Conservation (phyloP, 2,797 vertebrate genomes). For the Pantherophis alleghaniensis region DNA sequence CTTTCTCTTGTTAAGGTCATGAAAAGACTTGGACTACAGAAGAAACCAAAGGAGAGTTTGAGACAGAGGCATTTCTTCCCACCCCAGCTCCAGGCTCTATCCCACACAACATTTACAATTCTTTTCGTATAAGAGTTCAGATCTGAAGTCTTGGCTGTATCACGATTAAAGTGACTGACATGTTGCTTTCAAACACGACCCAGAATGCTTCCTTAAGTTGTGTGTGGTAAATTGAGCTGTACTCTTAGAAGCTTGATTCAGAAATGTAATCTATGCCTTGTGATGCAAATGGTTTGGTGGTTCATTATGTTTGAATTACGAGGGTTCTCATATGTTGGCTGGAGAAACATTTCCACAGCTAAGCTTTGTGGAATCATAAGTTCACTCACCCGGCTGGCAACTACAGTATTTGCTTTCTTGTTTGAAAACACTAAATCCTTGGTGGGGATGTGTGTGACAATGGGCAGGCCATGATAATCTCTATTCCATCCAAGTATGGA, state of each 20-base stretch:
- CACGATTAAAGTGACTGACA: neutral
- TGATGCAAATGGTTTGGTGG: constrained; percentile 3
- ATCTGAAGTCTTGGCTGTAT: neutral
- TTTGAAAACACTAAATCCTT: neutral
- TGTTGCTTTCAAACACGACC: neutral
- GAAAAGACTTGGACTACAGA: neutral
- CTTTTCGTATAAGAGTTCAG: neutral
- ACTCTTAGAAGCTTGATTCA: neutral
- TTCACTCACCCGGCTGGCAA: neutral
- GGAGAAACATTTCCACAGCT: neutral
- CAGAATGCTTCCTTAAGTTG: neutral
- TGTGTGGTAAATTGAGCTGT: constrained; percentile 3
- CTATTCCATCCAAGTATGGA: neutral
- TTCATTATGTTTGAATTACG: neutral
- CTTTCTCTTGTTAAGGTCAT: constrained; percentile 11
- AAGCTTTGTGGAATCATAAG: constrained; percentile 6
- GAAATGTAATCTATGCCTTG: neutral
- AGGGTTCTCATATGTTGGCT: neutral
- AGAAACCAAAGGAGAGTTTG: neutral
- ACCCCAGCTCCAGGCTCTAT: neutral
- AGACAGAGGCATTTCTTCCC: neutral
- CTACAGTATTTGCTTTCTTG: neutral
- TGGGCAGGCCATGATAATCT: neutral
- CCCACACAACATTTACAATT: neutral
- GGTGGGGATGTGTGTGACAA: neutral